Evolutionary conservation across 2,113 vertebrate genomes (phyloP).

Genomic region (Speoplatyrhinus poulsoni): DNA sequence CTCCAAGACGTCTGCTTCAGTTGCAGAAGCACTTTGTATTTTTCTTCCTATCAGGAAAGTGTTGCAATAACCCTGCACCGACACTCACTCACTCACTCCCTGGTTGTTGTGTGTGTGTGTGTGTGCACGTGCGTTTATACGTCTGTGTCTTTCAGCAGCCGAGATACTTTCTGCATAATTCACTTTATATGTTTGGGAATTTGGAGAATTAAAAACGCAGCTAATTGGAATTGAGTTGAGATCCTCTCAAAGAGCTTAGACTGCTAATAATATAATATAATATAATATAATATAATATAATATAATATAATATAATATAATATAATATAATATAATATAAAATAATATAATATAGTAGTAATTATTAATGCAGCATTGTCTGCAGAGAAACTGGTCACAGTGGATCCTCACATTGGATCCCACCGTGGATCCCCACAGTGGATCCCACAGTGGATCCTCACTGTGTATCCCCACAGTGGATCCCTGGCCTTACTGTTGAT

Average conservation of each 20-base stretch:
- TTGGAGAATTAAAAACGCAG: constrained; percentile 41
- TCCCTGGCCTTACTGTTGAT: too few relatives aligned
- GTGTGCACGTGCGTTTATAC: constrained; percentile 49
- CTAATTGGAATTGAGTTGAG: constrained; percentile 68
- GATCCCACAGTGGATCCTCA: too few relatives aligned
- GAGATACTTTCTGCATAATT: constrained; percentile 63
- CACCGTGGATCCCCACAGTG: too few relatives aligned
- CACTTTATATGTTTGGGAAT: constrained; percentile 63
- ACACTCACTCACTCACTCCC: constrained; percentile 61
- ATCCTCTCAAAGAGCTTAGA: constrained; percentile 60
- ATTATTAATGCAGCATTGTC: too few relatives aligned
- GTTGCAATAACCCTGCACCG: constrained; percentile 64
- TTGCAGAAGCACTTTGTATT: constrained; percentile 51
- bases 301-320: too few relatives aligned
- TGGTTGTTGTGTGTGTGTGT: too few relatives aligned
- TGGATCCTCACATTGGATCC: too few relatives aligned
- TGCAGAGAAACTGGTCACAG: too few relatives aligned
- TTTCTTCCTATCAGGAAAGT: constrained; percentile 63
- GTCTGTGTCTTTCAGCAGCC: constrained; percentile 38
- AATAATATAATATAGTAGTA: too few relatives aligned
- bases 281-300: too few relatives aligned
- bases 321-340: too few relatives aligned
- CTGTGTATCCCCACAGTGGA: too few relatives aligned
- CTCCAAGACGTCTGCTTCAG: constrained; percentile 19
- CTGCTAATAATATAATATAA: constrained; percentile 26